A percentile compares a stretch with the other conserved stretches of the same genome.
phyloP scores from a whole-genome alignment of 2,888 invertebrate species.

The Eledone cirrhosa region DNA sequence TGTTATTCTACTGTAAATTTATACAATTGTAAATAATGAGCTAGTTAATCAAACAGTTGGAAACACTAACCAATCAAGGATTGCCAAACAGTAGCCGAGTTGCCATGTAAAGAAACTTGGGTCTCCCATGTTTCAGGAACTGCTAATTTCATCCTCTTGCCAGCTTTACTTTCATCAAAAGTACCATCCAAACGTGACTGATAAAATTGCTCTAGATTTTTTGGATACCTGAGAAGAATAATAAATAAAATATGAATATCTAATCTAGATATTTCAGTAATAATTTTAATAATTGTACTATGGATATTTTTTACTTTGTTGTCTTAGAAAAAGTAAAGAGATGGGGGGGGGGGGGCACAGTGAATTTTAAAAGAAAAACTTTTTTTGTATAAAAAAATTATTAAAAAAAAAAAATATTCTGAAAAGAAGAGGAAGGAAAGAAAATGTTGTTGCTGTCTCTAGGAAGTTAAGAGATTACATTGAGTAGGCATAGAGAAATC shows the following conservation, averaged over 20 bases:
- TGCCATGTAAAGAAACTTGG: constrained; percentile 67
- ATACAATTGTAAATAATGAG: too few relatives aligned
- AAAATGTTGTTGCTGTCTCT: too few relatives aligned
- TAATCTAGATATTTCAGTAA: background rate
- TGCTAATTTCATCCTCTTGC: constrained; percentile 69
- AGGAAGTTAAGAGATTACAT: too few relatives aligned
- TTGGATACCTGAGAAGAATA: constrained; percentile 64
- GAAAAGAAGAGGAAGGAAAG: too few relatives aligned
- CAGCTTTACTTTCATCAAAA: constrained; percentile 65
- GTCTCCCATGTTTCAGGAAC: constrained; percentile 70
- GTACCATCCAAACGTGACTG: constrained; percentile 63
- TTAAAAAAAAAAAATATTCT: too few relatives aligned
- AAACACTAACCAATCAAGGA: constrained; percentile 63
- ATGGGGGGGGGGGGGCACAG: too few relatives aligned
- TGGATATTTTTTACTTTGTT: background rate
- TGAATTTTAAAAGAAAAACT: too few relatives aligned
- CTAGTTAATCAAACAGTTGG: too few relatives aligned
- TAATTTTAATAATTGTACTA: background rate
- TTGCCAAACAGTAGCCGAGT: constrained; percentile 68
- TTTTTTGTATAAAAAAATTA: too few relatives aligned
- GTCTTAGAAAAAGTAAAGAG: background rate
- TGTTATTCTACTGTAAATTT: too few relatives aligned
- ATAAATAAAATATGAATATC: background rate
- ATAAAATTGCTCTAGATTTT: constrained; percentile 63
- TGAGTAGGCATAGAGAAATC: too few relatives aligned